phyloP scores from a whole-genome alignment of 30 jellyfish, hydroid and myxozoan genomes.

The Chrysaora quinquecirrha region DNA sequence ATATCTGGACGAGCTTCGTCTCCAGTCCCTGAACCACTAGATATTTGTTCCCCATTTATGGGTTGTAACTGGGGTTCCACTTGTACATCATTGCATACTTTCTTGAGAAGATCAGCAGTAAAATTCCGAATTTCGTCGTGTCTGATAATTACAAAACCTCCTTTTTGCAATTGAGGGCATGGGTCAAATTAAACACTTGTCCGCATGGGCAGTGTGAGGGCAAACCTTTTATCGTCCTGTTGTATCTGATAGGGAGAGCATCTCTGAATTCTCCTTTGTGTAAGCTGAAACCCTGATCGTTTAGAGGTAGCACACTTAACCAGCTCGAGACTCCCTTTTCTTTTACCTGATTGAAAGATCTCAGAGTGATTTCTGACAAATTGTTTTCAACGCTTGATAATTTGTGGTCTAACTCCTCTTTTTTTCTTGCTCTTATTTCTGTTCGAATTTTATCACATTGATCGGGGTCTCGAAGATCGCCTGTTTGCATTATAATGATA shows the following conservation, averaged over 20 bases:
- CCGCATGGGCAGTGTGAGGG: slow-evolving; percentile 7
- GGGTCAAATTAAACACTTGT: background rate
- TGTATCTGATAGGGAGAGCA: slow-evolving; percentile 10
- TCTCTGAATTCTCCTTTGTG: slow-evolving; percentile 10
- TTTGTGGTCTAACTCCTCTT: too few species aligned
- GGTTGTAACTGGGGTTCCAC: slow-evolving; percentile 25
- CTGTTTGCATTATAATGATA: too few species aligned
- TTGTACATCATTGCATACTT: slow-evolving; percentile 23
- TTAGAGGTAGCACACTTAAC: slow-evolving; percentile 7
- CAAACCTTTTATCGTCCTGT: background rate
- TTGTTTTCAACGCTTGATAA: too few species aligned
- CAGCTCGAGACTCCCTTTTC: slow-evolving; percentile 15
- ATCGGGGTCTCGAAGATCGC: too few species aligned
- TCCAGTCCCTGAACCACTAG: background rate
- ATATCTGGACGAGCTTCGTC: background rate
- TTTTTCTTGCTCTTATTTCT: too few species aligned
- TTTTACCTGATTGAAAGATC: too few species aligned
- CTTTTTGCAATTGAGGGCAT: slow-evolving; percentile 23
- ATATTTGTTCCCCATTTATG: background rate
- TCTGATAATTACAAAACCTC: slow-evolving; percentile 7
- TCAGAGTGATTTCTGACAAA: too few species aligned
- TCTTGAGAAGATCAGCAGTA: background rate
- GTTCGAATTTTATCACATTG: too few species aligned
- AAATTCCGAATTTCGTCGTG: background rate
- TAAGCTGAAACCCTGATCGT: slow-evolving; percentile 9